Conservation (phyloP, 2,113 vertebrate species). For the Seriola aureovittata region DNA sequence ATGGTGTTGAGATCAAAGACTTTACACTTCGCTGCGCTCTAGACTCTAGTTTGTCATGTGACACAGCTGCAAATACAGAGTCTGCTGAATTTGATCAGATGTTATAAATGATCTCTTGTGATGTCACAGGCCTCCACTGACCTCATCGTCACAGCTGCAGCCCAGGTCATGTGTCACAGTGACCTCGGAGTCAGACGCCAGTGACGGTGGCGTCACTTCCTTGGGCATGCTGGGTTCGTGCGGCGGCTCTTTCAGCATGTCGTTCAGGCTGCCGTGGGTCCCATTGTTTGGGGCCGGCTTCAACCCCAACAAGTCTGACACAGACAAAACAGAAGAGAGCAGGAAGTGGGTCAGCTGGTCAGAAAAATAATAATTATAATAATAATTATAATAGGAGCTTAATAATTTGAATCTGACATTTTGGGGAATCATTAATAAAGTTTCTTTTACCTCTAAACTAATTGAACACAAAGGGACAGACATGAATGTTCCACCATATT, state of each 20-base stretch:
- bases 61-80: no score
- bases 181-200: slow-evolving; percentile 72
- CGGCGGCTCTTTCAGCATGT: slow-evolving; percentile 86
- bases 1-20: no score
- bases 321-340: not conserved
- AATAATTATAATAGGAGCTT: no score
- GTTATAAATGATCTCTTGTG: not conserved
- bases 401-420: no score
- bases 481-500: not conserved
- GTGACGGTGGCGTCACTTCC: slow-evolving; percentile 89
- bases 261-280: slow-evolving; percentile 95
- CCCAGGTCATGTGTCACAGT: slow-evolving; percentile 87
- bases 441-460: no score
- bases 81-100: no score
- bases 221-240: slow-evolving; percentile 88
- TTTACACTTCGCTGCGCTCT: no score
- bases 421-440: no score
- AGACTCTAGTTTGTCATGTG: no score
- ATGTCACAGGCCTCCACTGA: slow-evolving; percentile 44
- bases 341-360: not conserved
- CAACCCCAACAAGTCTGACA: slow-evolving; percentile 92
- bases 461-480: no score
- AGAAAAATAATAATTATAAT: no score
- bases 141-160: slow-evolving; percentile 96
- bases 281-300: slow-evolving; percentile 96